Base-by-base conservation (phyloP, 2,113 vertebrate genomes). In the Engraulis encrasicolus region DNA sequence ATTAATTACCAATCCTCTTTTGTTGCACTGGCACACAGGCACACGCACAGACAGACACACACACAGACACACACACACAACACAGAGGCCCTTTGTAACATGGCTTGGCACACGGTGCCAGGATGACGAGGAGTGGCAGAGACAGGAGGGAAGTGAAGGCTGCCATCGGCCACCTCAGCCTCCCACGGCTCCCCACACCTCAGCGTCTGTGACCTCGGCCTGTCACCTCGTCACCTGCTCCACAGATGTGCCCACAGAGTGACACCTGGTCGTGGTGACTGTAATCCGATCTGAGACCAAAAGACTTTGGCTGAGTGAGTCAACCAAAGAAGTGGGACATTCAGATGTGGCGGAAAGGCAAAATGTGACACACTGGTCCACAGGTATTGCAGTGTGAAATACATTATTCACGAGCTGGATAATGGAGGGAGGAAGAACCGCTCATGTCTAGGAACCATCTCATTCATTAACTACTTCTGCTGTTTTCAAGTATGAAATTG, bases 1-100 rank as follows among this genome's bases (percentile, higher is more conserved):
- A 88, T 86, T 87, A 85, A 89, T 85, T 86, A 81, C 85, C 86
- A 88, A 86, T 83, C 82, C 79, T 81, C 83, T 89, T 83, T 27
- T 20, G 19, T 4, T 20, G 15, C 18, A 4, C 20, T 54, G 6
- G 54, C 54, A 23, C 54, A n/a, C 0, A 12, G n/a, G n/a, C n/a
- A n/a, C n/a, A n/a, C n/a, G n/a, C n/a, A n/a, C n/a, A n/a, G n/a
- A n/a, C n/a, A n/a, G n/a, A n/a, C 54, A 61, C n/a, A 0, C 23
- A 66, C 23, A 1, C 1, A 27, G 23, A 23, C n/a, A 27, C 58
- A n/a, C n/a, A n/a, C n/a, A n/a, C n/a, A n/a, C n/a, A n/a, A n/a
- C n/a, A n/a, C n/a, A n/a, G n/a, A n/a, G n/a, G n/a, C n/a, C n/a
- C n/a, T n/a, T n/a, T n/a, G n/a, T n/a, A n/a, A n/a, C n/a, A n/a